Conservation (phyloP, 2,888 invertebrate genomes). For the Psococerastis gibbosa region DNA sequence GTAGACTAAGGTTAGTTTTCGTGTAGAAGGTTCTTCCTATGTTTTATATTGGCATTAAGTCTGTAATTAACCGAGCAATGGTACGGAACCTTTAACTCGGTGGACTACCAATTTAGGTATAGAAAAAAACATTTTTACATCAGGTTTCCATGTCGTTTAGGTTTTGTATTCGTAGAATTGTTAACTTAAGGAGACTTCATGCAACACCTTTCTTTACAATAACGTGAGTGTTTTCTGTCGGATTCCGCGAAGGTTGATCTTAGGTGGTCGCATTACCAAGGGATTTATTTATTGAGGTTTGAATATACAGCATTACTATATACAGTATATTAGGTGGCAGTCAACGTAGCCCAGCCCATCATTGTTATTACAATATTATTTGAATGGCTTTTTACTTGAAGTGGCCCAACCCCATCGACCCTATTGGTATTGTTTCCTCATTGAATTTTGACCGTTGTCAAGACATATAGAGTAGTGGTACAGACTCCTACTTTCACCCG, state of each 20-base stretch:
- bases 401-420: too few relatives aligned
- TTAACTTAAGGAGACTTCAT: neutral
- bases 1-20: neutral
- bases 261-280: neutral
- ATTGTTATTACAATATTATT: too few relatives aligned
- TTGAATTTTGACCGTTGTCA: too few relatives aligned
- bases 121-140: constrained; percentile 3
- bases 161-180: constrained; percentile 2
- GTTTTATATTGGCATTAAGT: neutral
- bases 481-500: too few relatives aligned
- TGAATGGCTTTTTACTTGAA: too few relatives aligned
- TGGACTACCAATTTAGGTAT: constrained; percentile 9
- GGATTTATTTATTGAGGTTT: too few relatives aligned
- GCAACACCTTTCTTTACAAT: neutral
- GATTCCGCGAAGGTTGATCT: neutral
- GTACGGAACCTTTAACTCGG: constrained; percentile 5
- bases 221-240: neutral
- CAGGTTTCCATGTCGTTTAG: neutral
- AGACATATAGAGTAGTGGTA: too few relatives aligned
- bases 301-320: too few relatives aligned
- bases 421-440: too few relatives aligned
- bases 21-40: neutral
- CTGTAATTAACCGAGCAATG: constrained; percentile 9
- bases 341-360: too few relatives aligned
- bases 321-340: too few relatives aligned